phyloP scores from a whole-genome alignment of 2,797 vertebrate species.

The Bovichtus variegatus region DNA sequence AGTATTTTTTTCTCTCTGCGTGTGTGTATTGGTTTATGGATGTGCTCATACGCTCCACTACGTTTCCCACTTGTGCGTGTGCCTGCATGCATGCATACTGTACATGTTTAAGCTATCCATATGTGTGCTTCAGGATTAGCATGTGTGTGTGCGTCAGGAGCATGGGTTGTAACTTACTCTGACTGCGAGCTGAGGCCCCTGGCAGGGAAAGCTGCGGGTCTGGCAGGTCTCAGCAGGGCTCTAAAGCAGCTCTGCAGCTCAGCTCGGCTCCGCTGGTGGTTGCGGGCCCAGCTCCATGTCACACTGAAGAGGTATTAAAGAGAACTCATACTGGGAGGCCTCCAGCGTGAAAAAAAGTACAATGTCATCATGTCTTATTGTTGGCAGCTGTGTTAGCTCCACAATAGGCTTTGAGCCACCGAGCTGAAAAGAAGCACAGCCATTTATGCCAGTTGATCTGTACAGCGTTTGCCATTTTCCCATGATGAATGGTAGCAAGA shows the following conservation, averaged over 20 bases:
- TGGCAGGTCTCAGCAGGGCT: conserved; percentile 75
- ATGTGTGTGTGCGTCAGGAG: conserved; percentile 53
- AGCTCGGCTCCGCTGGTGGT: conserved; percentile 59
- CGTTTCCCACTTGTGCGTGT: conserved; percentile 18
- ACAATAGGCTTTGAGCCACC: conserved; percentile 46
- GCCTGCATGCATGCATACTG: conserved; percentile 38
- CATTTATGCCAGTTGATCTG: conserved; percentile 57
- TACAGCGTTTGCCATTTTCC: conserved; percentile 53
- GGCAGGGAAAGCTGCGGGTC: conserved; percentile 62
- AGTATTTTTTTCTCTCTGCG: conserved; percentile 4
- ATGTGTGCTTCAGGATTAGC: conserved; percentile 41
- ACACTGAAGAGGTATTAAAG: conserved; percentile 53
- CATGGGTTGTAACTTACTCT: conserved; percentile 72
- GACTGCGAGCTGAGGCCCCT: conserved; percentile 65
- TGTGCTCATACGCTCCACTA: conserved; percentile 1
- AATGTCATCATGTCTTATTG: conserved; percentile 69
- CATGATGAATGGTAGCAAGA: conserved; percentile 48
- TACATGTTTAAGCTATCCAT: conserved; percentile 17
- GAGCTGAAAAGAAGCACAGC: conserved; percentile 45
- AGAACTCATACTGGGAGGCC: conserved; percentile 65
- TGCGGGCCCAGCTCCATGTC: conserved; percentile 54
- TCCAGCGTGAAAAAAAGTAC: conserved; percentile 60
- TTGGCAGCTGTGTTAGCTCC: conserved; percentile 59
- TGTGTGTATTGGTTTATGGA: conserved; percentile 8
- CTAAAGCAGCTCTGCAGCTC: conserved; percentile 59